Conservation (phyloP, 2,888 invertebrate genomes). For the Drosophila basisetae region DNA sequence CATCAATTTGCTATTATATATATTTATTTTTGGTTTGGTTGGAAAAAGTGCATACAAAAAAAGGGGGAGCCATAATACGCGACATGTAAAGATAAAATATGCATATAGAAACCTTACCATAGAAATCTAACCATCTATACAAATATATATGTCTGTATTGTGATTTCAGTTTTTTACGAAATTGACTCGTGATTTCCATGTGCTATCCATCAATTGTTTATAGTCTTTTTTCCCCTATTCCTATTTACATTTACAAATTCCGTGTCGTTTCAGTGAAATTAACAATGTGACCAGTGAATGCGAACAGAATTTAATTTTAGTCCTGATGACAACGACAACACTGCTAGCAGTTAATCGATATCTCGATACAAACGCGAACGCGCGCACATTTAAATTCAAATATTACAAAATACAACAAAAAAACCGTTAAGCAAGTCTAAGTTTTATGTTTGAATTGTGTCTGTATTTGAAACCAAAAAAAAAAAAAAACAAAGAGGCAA, state of each 20-base stretch:
- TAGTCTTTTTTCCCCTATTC: background rate
- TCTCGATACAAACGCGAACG: background rate
- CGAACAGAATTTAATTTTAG: background rate
- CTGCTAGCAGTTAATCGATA: background rate
- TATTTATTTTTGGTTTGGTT: no score
- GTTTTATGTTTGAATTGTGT: slow-evolving; percentile 27
- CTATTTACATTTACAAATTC: background rate
- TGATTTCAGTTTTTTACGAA: background rate
- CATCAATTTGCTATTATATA: no score
- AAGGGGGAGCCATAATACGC: background rate
- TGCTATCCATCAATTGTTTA: background rate
- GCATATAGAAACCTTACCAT: no score
- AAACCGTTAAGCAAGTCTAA: background rate
- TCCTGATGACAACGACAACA: background rate
- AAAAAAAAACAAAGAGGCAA: slow-evolving; percentile 29
- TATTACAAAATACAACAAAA: background rate
- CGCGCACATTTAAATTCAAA: slow-evolving; percentile 17
- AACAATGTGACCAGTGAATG: background rate
- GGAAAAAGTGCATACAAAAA: background rate
- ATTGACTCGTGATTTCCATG: background rate
- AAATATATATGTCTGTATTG: background rate
- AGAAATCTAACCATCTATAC: background rate
- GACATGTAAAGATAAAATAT: no score
- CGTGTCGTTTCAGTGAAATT: background rate
- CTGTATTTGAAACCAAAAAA: slow-evolving; percentile 56